Evolutionary conservation across 2,113 vertebrate genomes (phyloP), one percentile per base, ranked within the genome.

Genomic region (Osmerus mordax): DNA sequence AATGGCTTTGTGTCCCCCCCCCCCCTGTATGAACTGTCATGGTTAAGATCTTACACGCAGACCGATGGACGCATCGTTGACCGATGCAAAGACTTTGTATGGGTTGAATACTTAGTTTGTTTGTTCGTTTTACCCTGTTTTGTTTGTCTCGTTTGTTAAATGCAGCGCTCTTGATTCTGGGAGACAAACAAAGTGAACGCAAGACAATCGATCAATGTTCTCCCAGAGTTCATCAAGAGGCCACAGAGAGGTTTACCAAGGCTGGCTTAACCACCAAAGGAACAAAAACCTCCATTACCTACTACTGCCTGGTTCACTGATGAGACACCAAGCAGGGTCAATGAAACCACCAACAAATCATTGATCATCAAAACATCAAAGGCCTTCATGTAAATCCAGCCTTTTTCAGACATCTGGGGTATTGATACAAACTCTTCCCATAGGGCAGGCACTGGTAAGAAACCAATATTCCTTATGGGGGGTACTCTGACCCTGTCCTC

Each of bases 321-420:
- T 88, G 89, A 91, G 86, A 90, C 90, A 88, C 89, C 85, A 87
- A 87, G 81, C 73, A 77, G 80, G 90, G 90, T 92, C 90, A 92
- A 91, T 92, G 81, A 89, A 91, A 89, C 84, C 88, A 90, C 87
- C 89, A 88, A 89, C 82, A 78, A 84, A 84, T 90, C 89, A 92
- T 91, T 90, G 90, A 92, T 91, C 87, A 91, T 83, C 73, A 69
- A 77, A 86, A 91, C 91, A 91, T 92, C 90, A 93, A 92, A 92
- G 91, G 85, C 82, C 74, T 78, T 79, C 78, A 81, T 86, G 79
- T 83, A 92, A 91, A 92, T 91, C 90, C 81, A 78, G 87, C 82
- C 84, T 83, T 89, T 89, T 91, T 82, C 87, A 91, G 87, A 91
- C 87, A 89, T 91, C 87, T 85, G 83, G 84, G 86, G 85, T 90